Evolutionary conservation across 2,797 vertebrate species (phyloP), one percentile per base, ranked within the genome.

Genomic region (Valencia hispanica): DNA sequence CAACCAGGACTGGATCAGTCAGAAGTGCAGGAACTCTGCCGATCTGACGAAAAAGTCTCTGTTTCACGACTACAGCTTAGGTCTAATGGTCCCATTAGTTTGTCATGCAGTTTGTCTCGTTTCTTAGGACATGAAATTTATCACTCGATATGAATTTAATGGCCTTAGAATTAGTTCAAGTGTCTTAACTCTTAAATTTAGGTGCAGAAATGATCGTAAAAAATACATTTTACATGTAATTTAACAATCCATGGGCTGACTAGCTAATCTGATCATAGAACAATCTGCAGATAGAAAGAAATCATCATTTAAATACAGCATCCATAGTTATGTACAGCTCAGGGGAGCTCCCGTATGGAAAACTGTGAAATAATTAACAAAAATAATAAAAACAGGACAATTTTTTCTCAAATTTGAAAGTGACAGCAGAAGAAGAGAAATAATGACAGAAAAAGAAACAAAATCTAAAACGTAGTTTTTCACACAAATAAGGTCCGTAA

Each of bases 1-100:
- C 57, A 55, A 73, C 55, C 77, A 79, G 27, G 79, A n/a, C 73
- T 41, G 30, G 22, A 75, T 70, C 47, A 2, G 61, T 79, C 72
- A 39, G 45, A 41, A 55, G 20, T 66, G 70, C 65, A 69, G 17
- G 53, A 77, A 75, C 45, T 20, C 3, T 27, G 30, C 22, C 4
- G 45, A 34, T 50, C 45, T 36, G 72, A 5, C 27, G n/a, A 14
- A 17, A 25, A 39, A 41, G 34, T 17, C 30, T 36, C 48, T 3
- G 5, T 15, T 14, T 71, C 12, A 43, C 8, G 1, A 11, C 36
- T 1, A 2, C 32, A 25, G 50, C 5, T 72, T 12, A 55, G 25
- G 14, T 27, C 53, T 27, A 27, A 14, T 57, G n/a, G n/a, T n/a
- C 11, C n/a, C 25, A 55, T 12, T 27, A 27, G 51, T 55, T 55